Percentiles rank a stretch among this genome's conserved stretches.
Conservation (phyloP, 2,888 invertebrate species). For the Melieria picta region DNA sequence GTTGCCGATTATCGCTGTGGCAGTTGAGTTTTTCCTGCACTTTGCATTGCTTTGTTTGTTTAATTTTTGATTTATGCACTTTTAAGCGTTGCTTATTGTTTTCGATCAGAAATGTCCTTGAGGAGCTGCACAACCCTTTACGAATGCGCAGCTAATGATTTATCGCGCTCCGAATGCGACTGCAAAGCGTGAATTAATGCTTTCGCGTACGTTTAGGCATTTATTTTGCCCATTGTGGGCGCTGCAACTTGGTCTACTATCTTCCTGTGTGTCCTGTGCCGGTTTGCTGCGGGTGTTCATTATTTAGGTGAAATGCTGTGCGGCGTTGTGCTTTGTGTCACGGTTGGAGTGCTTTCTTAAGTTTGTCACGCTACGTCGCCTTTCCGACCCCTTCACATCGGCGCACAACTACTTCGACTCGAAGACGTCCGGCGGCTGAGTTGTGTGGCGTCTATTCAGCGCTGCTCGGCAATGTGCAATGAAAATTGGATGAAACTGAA, state of each 20-base stretch:
- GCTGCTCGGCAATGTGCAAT: neutral
- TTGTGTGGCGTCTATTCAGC: neutral
- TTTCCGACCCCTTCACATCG: conserved; percentile 3
- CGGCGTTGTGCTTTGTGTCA: conserved; percentile 44
- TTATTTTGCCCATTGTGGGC: too few relatives aligned
- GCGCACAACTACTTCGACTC: neutral
- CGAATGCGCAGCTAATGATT: neutral
- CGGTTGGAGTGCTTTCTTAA: conserved; percentile 57
- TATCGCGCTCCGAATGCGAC: conserved; percentile 23
- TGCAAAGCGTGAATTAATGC: conserved; percentile 22
- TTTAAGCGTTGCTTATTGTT: conserved; percentile 64
- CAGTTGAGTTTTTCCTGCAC: conserved; percentile 20
- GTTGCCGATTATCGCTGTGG: conserved; percentile 58
- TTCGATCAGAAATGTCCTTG: conserved; percentile 54
- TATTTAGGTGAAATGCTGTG: too few relatives aligned
- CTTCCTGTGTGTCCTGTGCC: too few relatives aligned
- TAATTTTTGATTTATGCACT: conserved; percentile 59
- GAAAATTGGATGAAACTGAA: conserved; percentile 53
- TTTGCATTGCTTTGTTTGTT: conserved; percentile 45
- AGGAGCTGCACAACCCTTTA: conserved; percentile 11
- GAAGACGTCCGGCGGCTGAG: too few relatives aligned
- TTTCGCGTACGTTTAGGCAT: neutral
- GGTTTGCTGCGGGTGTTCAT: too few relatives aligned
- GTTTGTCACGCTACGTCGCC: conserved; percentile 40
- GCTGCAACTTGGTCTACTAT: neutral